These are phyloP conservation scores for Glandiceps talaboti DNA, from an alignment of 53 echinoderm and acorn worm species.

Conservation along the genomic window DNA sequence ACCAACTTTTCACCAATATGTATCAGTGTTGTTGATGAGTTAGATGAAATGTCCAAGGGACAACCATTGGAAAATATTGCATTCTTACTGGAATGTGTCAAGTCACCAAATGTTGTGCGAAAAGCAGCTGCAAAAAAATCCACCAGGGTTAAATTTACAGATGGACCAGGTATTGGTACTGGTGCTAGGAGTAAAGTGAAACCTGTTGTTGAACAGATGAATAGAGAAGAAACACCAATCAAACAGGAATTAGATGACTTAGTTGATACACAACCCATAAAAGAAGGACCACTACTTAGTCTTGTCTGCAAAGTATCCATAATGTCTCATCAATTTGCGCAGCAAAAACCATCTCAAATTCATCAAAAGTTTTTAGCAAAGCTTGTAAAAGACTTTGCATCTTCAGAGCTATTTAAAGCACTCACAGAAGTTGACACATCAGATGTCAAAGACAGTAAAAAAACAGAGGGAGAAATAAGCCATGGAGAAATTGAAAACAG, in stretches of 20 bases:
- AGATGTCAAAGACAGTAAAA: neutral
- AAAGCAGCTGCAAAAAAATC: neutral
- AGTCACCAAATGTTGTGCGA: neutral
- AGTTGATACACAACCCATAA: neutral
- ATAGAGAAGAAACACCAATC: neutral
- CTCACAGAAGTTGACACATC: neutral
- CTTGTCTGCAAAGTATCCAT: neutral
- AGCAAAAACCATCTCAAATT: conserved; percentile 5
- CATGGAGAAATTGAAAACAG: too few relatives aligned
- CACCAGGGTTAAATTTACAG: neutral
- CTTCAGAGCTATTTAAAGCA: neutral
- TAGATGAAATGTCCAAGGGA: neutral
- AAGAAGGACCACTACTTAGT: neutral
- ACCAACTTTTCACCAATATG: conserved; percentile 9
- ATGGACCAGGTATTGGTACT: neutral
- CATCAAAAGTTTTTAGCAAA: conserved; percentile 32
- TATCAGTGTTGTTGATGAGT: neutral
- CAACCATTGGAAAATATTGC: neutral
- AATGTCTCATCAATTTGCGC: neutral
- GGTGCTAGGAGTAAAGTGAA: neutral
- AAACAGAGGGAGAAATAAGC: neutral
- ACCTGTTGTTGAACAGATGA: neutral
- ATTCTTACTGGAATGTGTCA: neutral
- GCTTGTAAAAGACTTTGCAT: neutral
- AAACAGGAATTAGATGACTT: too few relatives aligned